phyloP scores from a whole-genome alignment of 2,797 vertebrate genomes.

The Columba guinea region DNA sequence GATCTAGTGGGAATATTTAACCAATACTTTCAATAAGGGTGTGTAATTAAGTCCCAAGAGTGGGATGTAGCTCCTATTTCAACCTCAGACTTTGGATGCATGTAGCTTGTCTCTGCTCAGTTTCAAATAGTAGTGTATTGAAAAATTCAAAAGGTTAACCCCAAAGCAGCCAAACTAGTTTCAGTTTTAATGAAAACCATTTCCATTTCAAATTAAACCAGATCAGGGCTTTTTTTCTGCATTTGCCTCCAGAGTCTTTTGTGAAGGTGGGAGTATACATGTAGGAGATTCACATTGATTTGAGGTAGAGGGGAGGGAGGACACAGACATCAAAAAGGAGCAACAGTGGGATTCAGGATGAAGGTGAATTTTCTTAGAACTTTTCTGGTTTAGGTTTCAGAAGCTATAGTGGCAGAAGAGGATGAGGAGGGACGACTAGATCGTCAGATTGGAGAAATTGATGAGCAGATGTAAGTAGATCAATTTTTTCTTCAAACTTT shows the following conservation, averaged over 20 bases:
- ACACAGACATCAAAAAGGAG: slow-evolving; percentile 42
- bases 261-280: neutral
- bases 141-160: neutral
- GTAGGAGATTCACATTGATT: slow-evolving; percentile 14
- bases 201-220: slow-evolving; percentile 14
- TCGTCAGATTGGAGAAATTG: slow-evolving; percentile 96
- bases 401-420: slow-evolving; percentile 96
- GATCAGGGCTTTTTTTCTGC: neutral
- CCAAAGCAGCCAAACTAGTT: neutral
- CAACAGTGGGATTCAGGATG: slow-evolving; percentile 7
- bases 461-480: slow-evolving; percentile 90
- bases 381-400: slow-evolving; percentile 83
- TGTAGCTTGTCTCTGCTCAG: neutral
- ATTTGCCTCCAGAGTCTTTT: slow-evolving; percentile 9
- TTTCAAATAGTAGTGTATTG: neutral
- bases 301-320: slow-evolving; percentile 7
- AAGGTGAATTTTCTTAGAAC: slow-evolving; percentile 9
- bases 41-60: neutral
- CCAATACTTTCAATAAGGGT: neutral
- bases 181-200: neutral
- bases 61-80: neutral
- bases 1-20: slow-evolving; percentile 51
- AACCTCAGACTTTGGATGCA: neutral
- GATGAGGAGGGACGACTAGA: slow-evolving; percentile 96
- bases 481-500: slow-evolving; percentile 53